Base-by-base conservation (phyloP, 2,888 invertebrate genomes). In the Leptopterna dolabrata region DNA sequence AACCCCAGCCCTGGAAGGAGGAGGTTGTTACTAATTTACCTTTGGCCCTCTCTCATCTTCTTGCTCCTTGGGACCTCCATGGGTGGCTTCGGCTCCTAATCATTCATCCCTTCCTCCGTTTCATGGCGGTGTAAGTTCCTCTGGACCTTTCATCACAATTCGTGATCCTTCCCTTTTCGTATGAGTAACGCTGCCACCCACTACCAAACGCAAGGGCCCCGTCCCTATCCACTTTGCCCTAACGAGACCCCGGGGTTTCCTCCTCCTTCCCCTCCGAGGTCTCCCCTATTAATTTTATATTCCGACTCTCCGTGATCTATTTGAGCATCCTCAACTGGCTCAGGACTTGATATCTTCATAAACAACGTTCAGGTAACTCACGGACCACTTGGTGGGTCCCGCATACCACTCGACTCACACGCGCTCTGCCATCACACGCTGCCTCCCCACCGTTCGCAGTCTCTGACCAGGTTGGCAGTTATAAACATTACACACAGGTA, bases 1-100 rank as follows among this genome's bases (percentile, higher is more conserved):
- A 81, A 81, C 55, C 51, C 36, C 36, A 36, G 24, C n/a, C 55
- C 29, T 27, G 9, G 81, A 51, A 51, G 81, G 55, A 51, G 51
- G 80, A 55, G 81, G 55, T 29, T 78, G 81, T 81, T 55, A 81
- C 81, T 81, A 81, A 81, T 81, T 81, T 81, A 81, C 81, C 81
- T 81, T 81, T 81, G 81, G 81, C 55, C 81, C 55, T 81, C 81
- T 47, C 81, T 81, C 85, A 85, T 73, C 85, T 85, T 73, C 73
- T 63, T 63, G 63, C 24, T 63, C 63, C 63, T 19, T 63, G 73
- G 71, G 85, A 47, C 73, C 85, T 85, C 55, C 81, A 51, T 81
- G 85, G 85, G 85, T 85, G 85, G 85, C 76, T 85, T 85, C 30
- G 45, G 85, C 45, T 85, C 85, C 85, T 85, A 85, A 85, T 85